phyloP scores from a whole-genome alignment of 2,888 invertebrate genomes.

The Rhodophaea formosa region DNA sequence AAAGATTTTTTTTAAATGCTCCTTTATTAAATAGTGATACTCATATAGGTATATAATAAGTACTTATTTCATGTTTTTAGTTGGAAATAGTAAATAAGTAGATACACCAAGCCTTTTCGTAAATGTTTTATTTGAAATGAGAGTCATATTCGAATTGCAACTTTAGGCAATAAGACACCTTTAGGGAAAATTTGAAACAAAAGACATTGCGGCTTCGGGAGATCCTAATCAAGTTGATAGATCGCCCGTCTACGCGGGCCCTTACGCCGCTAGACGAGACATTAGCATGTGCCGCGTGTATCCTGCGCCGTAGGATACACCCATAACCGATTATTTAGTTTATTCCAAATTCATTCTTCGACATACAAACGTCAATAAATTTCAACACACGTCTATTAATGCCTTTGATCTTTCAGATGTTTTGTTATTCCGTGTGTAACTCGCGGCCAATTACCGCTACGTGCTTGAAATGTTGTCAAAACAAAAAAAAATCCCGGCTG shows the following conservation, averaged over 20 bases:
- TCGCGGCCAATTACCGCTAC: conserved; percentile 70
- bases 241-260: conserved; percentile 7
- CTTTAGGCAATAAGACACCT: neutral
- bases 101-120: too few species aligned
- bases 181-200: neutral
- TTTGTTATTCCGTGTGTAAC: conserved; percentile 71
- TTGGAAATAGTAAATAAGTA: too few species aligned
- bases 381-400: conserved; percentile 73
- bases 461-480: conserved; percentile 69
- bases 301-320: conserved; percentile 30
- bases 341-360: conserved; percentile 62
- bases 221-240: conserved; percentile 2
- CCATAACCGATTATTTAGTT: conserved; percentile 51
- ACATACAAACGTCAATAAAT: conserved; percentile 70
- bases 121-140: too few species aligned
- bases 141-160: neutral
- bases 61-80: too few species aligned
- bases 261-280: conserved; percentile 20
- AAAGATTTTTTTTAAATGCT: too few species aligned
- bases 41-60: too few species aligned
- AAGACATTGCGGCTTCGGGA: conserved; percentile 5
- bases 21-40: too few species aligned
- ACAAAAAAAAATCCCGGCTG: conserved; percentile 45
- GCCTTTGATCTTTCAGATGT: conserved; percentile 74
- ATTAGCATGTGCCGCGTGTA: conserved; percentile 58